These are phyloP conservation scores for Argya squamiceps DNA, from an alignment of 2,797 vertebrate genomes.

Conservation along the genomic window DNA sequence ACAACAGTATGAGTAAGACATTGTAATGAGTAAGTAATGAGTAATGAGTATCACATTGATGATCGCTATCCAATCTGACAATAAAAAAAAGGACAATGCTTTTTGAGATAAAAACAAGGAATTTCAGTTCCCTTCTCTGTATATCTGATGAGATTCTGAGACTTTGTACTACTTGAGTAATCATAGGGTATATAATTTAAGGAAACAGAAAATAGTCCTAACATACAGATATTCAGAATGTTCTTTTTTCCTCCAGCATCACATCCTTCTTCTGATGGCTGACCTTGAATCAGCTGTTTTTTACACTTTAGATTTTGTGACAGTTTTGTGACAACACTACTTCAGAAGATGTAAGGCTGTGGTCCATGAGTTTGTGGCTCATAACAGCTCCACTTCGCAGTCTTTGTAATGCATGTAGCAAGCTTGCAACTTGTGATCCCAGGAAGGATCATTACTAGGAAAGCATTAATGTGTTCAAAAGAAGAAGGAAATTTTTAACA, in stretches of 20 bases:
- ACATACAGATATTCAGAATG: not conserved
- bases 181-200: not conserved
- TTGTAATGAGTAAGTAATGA: too few relatives aligned
- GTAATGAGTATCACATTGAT: not conserved
- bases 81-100: not conserved
- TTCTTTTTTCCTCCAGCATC: not conserved
- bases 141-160: not conserved
- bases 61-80: not conserved
- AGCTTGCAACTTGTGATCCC: not conserved
- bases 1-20: not conserved
- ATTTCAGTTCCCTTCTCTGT: not conserved
- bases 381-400: not conserved
- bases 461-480: not conserved
- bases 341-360: not conserved
- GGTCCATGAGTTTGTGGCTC: not conserved
- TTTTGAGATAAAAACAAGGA: not conserved
- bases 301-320: not conserved
- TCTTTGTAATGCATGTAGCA: not conserved
- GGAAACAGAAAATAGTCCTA: not conserved
- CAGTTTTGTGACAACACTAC: not conserved
- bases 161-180: not conserved
- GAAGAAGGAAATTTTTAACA: not conserved
- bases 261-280: not conserved
- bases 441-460: not conserved
- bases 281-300: not conserved